A percentile compares a stretch with the other conserved stretches of the same genome.
phyloP scores from a whole-genome alignment of 2,113 vertebrate genomes.

The Burhinus bistriatus region DNA sequence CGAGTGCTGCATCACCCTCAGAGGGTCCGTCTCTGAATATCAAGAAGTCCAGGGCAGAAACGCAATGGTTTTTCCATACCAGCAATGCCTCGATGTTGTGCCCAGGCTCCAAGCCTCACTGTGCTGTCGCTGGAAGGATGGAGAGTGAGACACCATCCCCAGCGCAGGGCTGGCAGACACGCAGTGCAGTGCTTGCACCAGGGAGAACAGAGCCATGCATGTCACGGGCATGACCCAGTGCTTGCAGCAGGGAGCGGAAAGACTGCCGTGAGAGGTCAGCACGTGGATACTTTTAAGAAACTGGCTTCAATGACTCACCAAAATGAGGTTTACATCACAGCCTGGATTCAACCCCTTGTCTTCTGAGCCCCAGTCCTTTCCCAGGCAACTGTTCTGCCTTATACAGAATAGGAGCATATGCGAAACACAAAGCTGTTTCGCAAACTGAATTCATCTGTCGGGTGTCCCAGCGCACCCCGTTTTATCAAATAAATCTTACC shows the following conservation, averaged over 20 bases:
- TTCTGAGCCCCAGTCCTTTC: not conserved
- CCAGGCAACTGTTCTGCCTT: not conserved
- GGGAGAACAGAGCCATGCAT: not conserved
- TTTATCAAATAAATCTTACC: not conserved
- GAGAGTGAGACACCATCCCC: fast-evolving
- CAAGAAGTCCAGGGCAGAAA: not conserved
- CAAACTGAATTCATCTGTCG: not conserved
- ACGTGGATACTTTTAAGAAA: not conserved
- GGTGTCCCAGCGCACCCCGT: not conserved
- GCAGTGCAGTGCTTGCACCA: not conserved
- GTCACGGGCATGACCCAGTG: fast-evolving
- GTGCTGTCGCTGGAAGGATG: not conserved
- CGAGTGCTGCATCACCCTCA: not conserved
- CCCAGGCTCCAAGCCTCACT: not conserved
- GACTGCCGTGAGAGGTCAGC: not conserved
- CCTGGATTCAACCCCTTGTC: not conserved
- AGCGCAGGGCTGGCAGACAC: not conserved
- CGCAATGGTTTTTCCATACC: not conserved
- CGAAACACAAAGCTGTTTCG: not conserved
- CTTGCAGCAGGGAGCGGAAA: not conserved
- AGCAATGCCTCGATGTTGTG: fast-evolving
- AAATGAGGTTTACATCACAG: not conserved
- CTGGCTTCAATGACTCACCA: not conserved
- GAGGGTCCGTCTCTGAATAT: not conserved
- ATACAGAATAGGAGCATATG: not conserved